Evolutionary conservation across 1,140 invertebrate genomes (phyloP), one percentile per base, ranked within the genome.

Genomic region (Colletes gigas): DNA sequence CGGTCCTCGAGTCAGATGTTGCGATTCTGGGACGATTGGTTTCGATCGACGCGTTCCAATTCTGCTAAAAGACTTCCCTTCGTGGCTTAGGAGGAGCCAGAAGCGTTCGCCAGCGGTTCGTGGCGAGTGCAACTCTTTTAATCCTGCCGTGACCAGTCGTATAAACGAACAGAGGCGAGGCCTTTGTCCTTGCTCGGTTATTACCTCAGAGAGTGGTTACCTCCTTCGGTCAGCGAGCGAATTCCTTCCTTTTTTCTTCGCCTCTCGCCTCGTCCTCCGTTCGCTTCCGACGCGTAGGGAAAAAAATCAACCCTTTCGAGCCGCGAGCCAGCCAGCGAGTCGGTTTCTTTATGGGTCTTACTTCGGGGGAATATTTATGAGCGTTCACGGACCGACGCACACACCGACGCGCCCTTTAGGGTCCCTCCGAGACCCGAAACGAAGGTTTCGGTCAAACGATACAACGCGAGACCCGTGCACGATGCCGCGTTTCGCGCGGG

Each of bases 281-380:
- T 83, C 82, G 79, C 81, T 85, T 82, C 78, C 57, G 65, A 52
- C 30, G n/a, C 55, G 59, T 19, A 60, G 30, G 57, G n/a, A n/a
- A 88, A 91, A 88, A 89, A 90, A 84, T 90, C 92, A 93, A 92
- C 91, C 92, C 89, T 93, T 92, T 83, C 83, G 81, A 84, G 85
- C 89, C 87, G 88, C 87, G 86, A 63, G 60, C 50, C 5, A 44
- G 44, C 44, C 5, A 44, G 44, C 75, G 55, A 92, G 91, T n/a
- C 91, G 90, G 90, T 92, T 92, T 91, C 90, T 93, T 93, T 93
- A 93, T 90, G 91, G 82, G 85, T 88, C 89, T 92, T 89, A 86
- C 88, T 86, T 78, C 82, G 60, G 81, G 81, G 66, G 89, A 92
- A 93, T 92, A 93, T 93, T 93, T 93, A 93, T 88, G 92, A 92